phyloP scores from a whole-genome alignment of 2,888 invertebrate species.

The Oeneis ivallda region DNA sequence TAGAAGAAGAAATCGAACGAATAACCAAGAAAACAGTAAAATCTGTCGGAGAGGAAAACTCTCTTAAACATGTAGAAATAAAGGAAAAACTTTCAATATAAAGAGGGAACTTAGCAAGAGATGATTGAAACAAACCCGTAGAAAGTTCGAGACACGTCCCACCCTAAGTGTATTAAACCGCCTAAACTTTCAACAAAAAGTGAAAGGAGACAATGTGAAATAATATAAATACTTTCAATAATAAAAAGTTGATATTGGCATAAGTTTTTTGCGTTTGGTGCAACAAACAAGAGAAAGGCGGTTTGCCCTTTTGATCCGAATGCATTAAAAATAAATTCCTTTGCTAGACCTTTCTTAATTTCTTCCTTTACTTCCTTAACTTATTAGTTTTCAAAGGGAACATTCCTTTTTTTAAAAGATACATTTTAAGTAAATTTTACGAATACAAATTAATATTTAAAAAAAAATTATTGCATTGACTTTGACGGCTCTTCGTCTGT shows the following conservation, averaged over 20 bases:
- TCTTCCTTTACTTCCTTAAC: no score
- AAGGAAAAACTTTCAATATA: conserved; percentile 45
- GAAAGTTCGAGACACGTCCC: conserved; percentile 63
- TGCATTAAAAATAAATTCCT: neutral
- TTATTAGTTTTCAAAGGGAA: no score
- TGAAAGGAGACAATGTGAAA: conserved; percentile 73
- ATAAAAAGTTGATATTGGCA: conserved; percentile 74
- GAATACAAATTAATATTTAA: no score
- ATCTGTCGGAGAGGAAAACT: conserved; percentile 25
- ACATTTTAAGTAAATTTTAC: no score
- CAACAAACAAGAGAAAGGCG: conserved; percentile 35
- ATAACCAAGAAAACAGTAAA: conserved; percentile 14
- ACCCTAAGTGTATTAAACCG: conserved; percentile 79
- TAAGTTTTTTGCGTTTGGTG: conserved; percentile 48
- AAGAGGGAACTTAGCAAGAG: conserved; percentile 56
- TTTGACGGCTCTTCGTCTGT: no score
- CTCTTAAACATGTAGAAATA: conserved; percentile 39
- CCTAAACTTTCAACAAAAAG: conserved; percentile 63
- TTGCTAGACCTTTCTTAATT: no score
- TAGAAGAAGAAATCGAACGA: neutral
- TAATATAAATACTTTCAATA: conserved; percentile 80
- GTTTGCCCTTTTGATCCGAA: neutral
- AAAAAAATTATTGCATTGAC: no score
- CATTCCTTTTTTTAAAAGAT: no score
- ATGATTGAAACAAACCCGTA: conserved; percentile 75